Percentiles rank a stretch among this genome's conserved stretches.
Evolutionary conservation across 2,888 invertebrate species (phyloP).

Genomic region (Harpagoxenus sublaevis): DNA sequence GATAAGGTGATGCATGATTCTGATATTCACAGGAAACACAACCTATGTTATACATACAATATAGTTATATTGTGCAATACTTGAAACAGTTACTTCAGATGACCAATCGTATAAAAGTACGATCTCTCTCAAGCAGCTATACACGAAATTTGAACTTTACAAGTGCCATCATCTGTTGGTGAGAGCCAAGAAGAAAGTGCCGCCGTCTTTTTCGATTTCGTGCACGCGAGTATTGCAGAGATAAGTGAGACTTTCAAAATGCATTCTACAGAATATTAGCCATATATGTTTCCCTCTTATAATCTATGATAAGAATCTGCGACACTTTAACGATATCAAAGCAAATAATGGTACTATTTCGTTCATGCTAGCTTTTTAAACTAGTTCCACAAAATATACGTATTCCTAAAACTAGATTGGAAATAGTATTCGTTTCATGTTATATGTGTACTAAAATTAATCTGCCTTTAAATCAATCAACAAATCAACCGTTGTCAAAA

Average conservation of each 20-base stretch:
- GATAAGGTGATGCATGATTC: background rate
- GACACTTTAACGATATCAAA: background rate
- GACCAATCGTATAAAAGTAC: constrained; percentile 47
- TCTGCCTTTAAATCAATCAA: background rate
- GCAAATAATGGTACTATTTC: constrained; percentile 11
- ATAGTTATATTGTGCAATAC: background rate
- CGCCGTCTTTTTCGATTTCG: constrained; percentile 22
- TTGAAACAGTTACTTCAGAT: constrained; percentile 48
- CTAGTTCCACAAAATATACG: background rate
- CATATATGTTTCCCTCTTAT: background rate
- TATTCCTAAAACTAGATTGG: background rate
- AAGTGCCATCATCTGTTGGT: constrained; percentile 43
- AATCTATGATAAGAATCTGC: constrained; percentile 1
- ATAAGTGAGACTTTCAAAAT: constrained; percentile 38
- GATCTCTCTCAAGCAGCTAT: constrained; percentile 25
- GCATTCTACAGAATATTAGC: constrained; percentile 18
- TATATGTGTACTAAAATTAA: background rate
- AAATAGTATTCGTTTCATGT: background rate
- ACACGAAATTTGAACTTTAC: constrained; percentile 37
- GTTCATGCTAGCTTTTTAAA: background rate
- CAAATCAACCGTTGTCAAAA: background rate
- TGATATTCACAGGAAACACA: background rate
- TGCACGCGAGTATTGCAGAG: constrained; percentile 13
- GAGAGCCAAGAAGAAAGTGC: constrained; percentile 20
- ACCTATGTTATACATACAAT: background rate